Evolutionary conservation across 2,113 vertebrate species (phyloP).

Genomic region (Caracal caracal): DNA sequence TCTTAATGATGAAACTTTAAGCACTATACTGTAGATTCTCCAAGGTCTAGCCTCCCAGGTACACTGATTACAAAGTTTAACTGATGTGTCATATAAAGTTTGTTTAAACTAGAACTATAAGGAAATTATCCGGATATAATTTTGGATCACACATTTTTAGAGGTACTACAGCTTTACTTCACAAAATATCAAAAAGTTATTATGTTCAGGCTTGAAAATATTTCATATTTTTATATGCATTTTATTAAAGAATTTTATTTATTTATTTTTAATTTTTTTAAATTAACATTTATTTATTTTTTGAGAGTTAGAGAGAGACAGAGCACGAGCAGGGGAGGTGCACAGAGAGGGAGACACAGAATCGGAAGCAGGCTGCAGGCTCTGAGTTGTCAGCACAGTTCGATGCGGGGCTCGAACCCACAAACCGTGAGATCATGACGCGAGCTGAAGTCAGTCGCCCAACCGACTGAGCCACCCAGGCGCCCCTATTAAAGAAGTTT

Average conservation of each 20-base stretch:
- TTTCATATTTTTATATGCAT: not conserved
- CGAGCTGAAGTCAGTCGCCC: too few species aligned
- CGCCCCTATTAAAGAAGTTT: not conserved
- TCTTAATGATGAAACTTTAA: not conserved
- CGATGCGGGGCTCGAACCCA: too few species aligned
- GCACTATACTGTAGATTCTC: not conserved
- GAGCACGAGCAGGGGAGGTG: too few species aligned
- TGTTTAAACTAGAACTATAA: not conserved
- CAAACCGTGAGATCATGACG: too few species aligned
- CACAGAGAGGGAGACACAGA: too few species aligned
- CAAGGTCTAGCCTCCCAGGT: not conserved
- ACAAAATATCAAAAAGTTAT: slow-evolving; percentile 25
- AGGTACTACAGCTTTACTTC: not conserved
- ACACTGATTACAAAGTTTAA: not conserved
- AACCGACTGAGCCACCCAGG: too few species aligned
- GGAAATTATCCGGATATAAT: not conserved
- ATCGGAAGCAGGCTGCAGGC: too few species aligned
- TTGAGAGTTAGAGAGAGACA: too few species aligned
- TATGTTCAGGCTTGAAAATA: not conserved
- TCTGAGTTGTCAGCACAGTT: too few species aligned
- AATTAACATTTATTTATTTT: too few species aligned
- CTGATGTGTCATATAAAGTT: not conserved
- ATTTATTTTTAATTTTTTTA: too few species aligned
- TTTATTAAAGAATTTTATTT: not conserved
- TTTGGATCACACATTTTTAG: not conserved